Conservation (phyloP, 2,113 vertebrate species). For the Acrocephalus arundinaceus region DNA sequence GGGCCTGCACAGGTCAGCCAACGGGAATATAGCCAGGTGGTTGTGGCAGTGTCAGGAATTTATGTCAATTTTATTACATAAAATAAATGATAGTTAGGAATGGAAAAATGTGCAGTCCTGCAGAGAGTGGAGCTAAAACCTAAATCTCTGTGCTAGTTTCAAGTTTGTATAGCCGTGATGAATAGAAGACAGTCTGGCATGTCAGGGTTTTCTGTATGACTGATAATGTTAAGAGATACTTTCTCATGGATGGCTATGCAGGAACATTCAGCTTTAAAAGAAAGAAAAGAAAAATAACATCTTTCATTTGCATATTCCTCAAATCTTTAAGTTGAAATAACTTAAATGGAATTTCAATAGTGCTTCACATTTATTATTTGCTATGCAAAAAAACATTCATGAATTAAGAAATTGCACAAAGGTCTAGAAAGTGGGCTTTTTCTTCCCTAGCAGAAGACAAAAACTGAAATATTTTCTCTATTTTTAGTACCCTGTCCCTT, state of each 20-base stretch:
- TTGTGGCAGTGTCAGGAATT: not conserved
- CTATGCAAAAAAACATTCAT: not conserved
- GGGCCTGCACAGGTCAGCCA: not conserved
- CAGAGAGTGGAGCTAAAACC: not conserved
- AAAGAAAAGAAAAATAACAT: not conserved
- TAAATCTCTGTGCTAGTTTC: not conserved
- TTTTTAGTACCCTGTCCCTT: not conserved
- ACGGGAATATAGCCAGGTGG: not conserved
- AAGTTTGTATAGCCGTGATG: not conserved
- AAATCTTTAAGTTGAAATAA: not conserved
- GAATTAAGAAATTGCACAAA: not conserved
- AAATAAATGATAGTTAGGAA: constrained; percentile 4
- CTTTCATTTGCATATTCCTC: not conserved
- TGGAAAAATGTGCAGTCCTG: not conserved
- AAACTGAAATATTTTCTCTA: not conserved
- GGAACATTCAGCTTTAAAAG: not conserved
- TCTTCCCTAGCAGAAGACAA: not conserved
- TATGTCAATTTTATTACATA: not conserved
- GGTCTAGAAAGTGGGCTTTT: not conserved
- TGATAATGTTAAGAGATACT: not conserved
- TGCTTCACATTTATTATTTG: not conserved
- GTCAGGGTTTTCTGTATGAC: constrained; percentile 8
- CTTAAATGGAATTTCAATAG: not conserved
- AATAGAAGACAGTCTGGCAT: not conserved
- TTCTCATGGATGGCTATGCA: not conserved